Conservation (phyloP, 2,888 invertebrate species). For the Polietes domitor region DNA sequence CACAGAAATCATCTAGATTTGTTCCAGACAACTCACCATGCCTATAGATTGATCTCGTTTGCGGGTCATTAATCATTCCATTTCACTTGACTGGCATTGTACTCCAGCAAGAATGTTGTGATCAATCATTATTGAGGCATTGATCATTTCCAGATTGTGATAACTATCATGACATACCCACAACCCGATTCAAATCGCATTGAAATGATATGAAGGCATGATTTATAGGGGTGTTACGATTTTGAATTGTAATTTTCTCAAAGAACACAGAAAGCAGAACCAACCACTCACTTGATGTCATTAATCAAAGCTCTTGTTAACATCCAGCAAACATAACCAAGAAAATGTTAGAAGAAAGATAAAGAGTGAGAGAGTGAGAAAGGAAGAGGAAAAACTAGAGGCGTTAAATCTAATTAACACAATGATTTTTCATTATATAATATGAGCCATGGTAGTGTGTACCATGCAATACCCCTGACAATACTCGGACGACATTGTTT, state of each 20-base stretch:
- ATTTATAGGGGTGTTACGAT: constrained; percentile 23
- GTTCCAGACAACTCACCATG: not conserved
- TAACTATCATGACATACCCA: not conserved
- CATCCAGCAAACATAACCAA: constrained; percentile 5
- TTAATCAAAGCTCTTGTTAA: constrained; percentile 57
- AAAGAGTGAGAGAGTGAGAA: not conserved
- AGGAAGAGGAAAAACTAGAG: constrained; percentile 36
- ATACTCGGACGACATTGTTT: not conserved
- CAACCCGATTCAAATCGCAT: not conserved
- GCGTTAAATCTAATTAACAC: constrained; percentile 63
- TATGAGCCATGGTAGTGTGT: not conserved
- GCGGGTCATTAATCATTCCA: constrained; percentile 38
- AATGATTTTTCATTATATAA: constrained; percentile 45
- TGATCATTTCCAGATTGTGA: constrained; percentile 19
- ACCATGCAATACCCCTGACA: not conserved
- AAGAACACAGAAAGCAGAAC: not conserved
- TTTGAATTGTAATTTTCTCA: constrained; percentile 6
- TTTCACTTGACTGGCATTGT: constrained; percentile 2
- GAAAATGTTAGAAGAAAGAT: no score
- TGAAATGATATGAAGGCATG: constrained; percentile 8
- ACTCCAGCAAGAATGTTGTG: constrained; percentile 27
- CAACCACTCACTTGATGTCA: constrained; percentile 48
- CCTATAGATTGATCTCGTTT: not conserved
- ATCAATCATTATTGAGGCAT: constrained; percentile 44
- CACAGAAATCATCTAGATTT: not conserved